Base-by-base conservation (phyloP, 1,140 invertebrate genomes). In the Apis florea region DNA sequence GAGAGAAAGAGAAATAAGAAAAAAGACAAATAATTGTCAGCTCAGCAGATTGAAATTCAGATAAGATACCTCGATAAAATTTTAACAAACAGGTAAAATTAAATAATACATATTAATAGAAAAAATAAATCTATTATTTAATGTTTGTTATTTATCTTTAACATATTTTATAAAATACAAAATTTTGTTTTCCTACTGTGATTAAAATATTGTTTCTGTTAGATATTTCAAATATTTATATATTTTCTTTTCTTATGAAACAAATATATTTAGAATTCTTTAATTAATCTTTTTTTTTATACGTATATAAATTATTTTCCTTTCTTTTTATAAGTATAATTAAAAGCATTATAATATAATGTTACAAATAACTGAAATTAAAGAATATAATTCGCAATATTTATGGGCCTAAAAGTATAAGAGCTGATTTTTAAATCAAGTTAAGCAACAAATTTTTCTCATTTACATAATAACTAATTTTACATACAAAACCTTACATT, bases 391-490 rank as follows among this genome's bases (percentile, higher is more conserved):
- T 31, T 64, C 17, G 19, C 17, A 49, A 40, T 78, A 10, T 63
- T 49, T 75, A 75, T 59, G 54, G 71, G 71, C 79, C 71, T 75
- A 74, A 78, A 58, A 15, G 26, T 24, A 58, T 51, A 13, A 17
- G 12, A 61, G n/a, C 21, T 61, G 51, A 56, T 66, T 31, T 66
- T 13, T 13, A 21, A 80, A 47, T 66, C 61, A 51, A 15, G 54
- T 12, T 81, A 51, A 56, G 13, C 24, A 54, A 64, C 31, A 17
- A 59, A 12, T n/a, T 24, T 67, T 58, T 26, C 8, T 73, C 47
- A 31, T 51, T 81, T 47, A 54, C 21, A 78, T 70, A 66, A n/a
- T 58, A 49, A 26, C 82, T 61, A 67, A 70, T 79, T 19, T 53
- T 74, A 26, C 54, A 72, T 26, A 70, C 58, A 53, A 64, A 68